Percentiles rank a stretch among this genome's conserved stretches.
phyloP scores from a whole-genome alignment of 2,888 invertebrate genomes.

The Oithona nana region DNA sequence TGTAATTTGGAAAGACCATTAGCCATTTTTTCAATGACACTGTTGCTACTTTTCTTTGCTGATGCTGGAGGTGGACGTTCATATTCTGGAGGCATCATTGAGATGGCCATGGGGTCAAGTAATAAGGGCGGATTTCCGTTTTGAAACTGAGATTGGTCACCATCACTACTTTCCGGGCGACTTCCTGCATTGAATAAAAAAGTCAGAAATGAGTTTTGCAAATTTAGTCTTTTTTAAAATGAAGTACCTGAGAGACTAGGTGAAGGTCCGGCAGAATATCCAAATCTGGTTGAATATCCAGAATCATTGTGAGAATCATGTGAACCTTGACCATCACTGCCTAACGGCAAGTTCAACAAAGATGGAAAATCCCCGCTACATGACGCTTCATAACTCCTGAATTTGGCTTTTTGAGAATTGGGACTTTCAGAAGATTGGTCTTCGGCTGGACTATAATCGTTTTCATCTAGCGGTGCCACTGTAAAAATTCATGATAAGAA shows the following conservation, averaged over 20 bases:
- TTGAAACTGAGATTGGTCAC: conserved; percentile 12
- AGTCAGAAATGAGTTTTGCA: not conserved
- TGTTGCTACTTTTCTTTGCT: not conserved
- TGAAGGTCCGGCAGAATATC: conserved; percentile 11
- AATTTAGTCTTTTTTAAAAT: not conserved
- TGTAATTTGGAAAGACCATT: not conserved
- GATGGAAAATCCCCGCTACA: not conserved
- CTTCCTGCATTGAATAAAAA: not conserved
- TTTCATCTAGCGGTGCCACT: conserved; percentile 14
- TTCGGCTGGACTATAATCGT: conserved; percentile 3
- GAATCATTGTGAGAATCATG: conserved; percentile 17
- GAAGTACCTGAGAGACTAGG: conserved; percentile 9
- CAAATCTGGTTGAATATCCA: conserved; percentile 16
- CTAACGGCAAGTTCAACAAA: conserved; percentile 7
- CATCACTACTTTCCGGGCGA: conserved; percentile 14
- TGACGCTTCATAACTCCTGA: not conserved
- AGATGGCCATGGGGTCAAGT: conserved; percentile 11
- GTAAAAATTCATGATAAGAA: not conserved
- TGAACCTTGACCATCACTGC: conserved; percentile 7
- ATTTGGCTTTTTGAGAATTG: not conserved
- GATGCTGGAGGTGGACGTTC: not conserved
- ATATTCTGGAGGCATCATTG: conserved; percentile 10
- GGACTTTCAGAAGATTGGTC: not conserved
- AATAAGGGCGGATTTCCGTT: not conserved
- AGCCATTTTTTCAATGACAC: not conserved